Evolutionary conservation across 1,140 invertebrate species (phyloP).

Genomic region (Apis dorsata): DNA sequence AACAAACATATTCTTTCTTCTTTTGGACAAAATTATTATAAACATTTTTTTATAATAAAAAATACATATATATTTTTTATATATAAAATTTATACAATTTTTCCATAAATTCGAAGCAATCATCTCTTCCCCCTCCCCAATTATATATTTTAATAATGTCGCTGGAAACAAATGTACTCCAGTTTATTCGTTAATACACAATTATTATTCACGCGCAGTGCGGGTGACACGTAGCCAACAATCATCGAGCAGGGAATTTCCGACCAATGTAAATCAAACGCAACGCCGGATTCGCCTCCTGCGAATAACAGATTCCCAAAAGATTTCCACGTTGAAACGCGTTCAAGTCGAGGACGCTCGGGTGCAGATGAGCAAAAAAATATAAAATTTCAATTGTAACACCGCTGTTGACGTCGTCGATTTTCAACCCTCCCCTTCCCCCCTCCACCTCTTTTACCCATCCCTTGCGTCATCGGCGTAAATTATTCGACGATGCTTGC

Average conservation of each 20-base stretch:
- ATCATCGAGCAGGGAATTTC: slow-evolving; percentile 18
- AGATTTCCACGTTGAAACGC: slow-evolving; percentile 20
- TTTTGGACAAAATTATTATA: too few species aligned
- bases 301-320: slow-evolving; percentile 5
- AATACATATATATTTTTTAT: too few species aligned
- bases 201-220: slow-evolving; percentile 17
- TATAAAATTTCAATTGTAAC: slow-evolving; percentile 34
- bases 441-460: background rate
- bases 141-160: slow-evolving; percentile 4
- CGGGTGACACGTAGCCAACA: slow-evolving; percentile 2
- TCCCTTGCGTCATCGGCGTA: slow-evolving; percentile 11
- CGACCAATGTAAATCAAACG: slow-evolving; percentile 23
- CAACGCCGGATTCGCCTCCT: background rate
- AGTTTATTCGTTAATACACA: slow-evolving; percentile 26
- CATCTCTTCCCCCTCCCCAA: background rate
- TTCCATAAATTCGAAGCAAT: background rate
- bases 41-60: too few species aligned
- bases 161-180: background rate
- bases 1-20: too few species aligned
- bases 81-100: background rate
- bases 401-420: background rate
- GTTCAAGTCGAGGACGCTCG: slow-evolving; percentile 4
- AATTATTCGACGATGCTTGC: slow-evolving; percentile 32
- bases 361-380: background rate
- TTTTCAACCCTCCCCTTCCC: background rate